Base-by-base conservation (phyloP, 1,140 invertebrate species). In the Drosophila athabasca region DNA sequence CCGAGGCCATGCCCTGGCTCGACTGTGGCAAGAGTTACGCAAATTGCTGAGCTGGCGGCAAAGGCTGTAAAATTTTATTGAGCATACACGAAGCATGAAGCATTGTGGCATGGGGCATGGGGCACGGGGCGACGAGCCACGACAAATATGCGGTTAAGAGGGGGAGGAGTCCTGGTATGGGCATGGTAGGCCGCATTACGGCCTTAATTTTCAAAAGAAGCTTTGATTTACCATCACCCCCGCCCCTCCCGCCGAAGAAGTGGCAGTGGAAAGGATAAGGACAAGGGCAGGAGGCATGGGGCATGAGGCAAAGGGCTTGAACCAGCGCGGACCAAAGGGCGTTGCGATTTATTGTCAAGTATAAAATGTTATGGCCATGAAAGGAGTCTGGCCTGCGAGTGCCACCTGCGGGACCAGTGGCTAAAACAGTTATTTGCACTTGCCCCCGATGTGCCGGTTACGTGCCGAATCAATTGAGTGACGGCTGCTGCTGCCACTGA, bases 41-140 rank as follows among this genome's bases (percentile, higher is more conserved):
- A 88, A 88, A 88, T 88, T 88, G 84, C 83, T 83, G 84, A 58
- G 84, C 84, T 89, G 84, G 83, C 79, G 84, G 83, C 79, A 89
- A 89, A 79, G 64, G 83, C 68, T 83, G 72, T 88, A 83, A 88
- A 88, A 88, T 88, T 88, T 88, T 89, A 88, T 88, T 88, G 84
- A 58, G 68, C 83, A 79, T 62, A 76, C 83, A 64, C 51, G 64
- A 62, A 62, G 35, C 35, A 39, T 39, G 35, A 39, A 39, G 35
- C 35, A 39, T 39, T 39, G 11, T n/a, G 31, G 19, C 8, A n/a
- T 19, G 19, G 39, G 41, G 19, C 31, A n/a, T 17, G n/a, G 35
- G 41, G 17, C 31, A 39, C 26, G 13, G 39, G 73, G 51, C 76
- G 70, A 61, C 77, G 71, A 70, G 54, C 52, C 77, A 68, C 71